These are phyloP conservation scores for Cyprichromis sp. DNA, from an alignment of 2,113 vertebrate genomes.

Conservation along the genomic window DNA sequence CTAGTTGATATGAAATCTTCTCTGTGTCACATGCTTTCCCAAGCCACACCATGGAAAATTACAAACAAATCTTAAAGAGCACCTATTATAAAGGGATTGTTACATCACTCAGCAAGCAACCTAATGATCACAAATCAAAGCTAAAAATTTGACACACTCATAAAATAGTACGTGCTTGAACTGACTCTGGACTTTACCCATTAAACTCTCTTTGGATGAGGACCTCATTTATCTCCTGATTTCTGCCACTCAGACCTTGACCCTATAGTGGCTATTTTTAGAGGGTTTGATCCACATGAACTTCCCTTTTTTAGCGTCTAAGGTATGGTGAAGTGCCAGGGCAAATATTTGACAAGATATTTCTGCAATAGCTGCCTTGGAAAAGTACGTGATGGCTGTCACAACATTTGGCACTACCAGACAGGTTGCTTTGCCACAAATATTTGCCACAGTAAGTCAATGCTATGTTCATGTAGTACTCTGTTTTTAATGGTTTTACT, in stretches of 20 bases:
- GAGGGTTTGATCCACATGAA: slow-evolving; percentile 39
- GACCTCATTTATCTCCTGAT: neutral
- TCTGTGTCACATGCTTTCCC: neutral
- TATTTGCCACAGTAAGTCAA: neutral
- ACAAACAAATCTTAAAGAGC: neutral
- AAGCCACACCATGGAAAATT: neutral
- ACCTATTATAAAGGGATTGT: neutral
- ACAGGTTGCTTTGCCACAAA: neutral
- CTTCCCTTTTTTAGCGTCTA: neutral
- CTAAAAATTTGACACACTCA: neutral
- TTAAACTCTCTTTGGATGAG: neutral
- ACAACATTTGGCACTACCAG: neutral
- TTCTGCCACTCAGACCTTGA: slow-evolving; percentile 14
- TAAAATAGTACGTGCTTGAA: neutral
- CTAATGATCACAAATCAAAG: neutral
- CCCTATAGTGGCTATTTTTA: slow-evolving; percentile 65
- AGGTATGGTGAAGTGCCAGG: neutral
- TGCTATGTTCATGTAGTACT: neutral
- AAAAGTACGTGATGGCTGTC: neutral
- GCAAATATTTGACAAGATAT: slow-evolving; percentile 51
- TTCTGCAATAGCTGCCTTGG: neutral
- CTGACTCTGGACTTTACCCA: slow-evolving; percentile 14
- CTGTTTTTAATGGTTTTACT: neutral
- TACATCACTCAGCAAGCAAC: neutral
- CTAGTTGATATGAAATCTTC: neutral